Base-by-base conservation (phyloP, 2,797 vertebrate genomes). In the Ptychadena robeensis region DNA sequence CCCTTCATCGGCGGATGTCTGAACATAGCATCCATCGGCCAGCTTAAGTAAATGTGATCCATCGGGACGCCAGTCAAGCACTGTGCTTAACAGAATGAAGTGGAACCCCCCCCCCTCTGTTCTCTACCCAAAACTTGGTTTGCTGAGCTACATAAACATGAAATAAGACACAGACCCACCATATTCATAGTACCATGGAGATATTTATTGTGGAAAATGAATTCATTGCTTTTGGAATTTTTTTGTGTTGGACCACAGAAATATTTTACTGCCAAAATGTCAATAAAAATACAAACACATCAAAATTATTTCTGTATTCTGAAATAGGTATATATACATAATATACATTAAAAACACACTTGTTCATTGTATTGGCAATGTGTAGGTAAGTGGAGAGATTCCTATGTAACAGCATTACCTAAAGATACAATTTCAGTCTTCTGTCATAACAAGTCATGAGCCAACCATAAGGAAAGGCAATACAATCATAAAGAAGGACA, bases 251-350 rank as follows among this genome's bases (percentile, higher is more conserved):
- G 38, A 77, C 38, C 53, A 59, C 15, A 22, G 3, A 79, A 90
- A 93, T 91, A 92, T 92, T 94, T 94, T 94, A 93, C 93, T 94
- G 94, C 85, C 85, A 87, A 79, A 89, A 85, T 18, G 48, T 88
- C 85, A 90, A 91, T 91, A 91, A 92, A 93, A 94, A 92, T 93
- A 94, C 92, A 93, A 90, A 91, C 90, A 92, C 93, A 93, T 85
- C 92, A 94, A 94, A 94, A 94, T 93, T 93, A 91, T 90, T 73
- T 85, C 53, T 91, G 92, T 91, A 91, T 92, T 93, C 88, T 92
- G 91, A 91, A 89, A 90, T 90, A 84, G 15, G 90, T 95, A 94
- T 95, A 94, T 95, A 86, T 95, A 95, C 94, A 95, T 94, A 95
- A 92, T 82, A 94, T 94, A 95, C 93, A 95, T 91, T 95, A 95